phyloP scores from a whole-genome alignment of 2,797 vertebrate genomes.

The Melanotaenia pygmaea region DNA sequence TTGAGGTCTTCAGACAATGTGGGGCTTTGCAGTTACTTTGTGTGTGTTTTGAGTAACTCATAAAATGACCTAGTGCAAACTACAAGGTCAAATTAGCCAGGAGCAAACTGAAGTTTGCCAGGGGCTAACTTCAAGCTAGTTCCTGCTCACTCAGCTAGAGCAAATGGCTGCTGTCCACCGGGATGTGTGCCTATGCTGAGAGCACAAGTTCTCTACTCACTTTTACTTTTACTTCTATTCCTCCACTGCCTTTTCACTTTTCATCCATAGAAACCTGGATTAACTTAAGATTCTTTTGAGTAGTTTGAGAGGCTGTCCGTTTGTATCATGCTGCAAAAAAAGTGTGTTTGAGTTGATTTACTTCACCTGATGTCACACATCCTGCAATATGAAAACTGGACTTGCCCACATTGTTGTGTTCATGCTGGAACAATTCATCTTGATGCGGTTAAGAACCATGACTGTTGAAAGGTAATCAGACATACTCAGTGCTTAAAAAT shows the following conservation, averaged over 20 bases:
- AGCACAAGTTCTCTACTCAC: background rate
- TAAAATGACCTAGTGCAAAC: background rate
- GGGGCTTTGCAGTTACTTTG: background rate
- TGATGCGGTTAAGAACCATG: background rate
- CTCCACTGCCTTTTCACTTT: background rate
- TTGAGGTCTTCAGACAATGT: background rate
- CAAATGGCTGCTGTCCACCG: background rate
- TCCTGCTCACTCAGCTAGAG: background rate
- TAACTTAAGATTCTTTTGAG: background rate
- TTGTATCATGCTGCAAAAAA: no score
- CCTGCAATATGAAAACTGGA: background rate
- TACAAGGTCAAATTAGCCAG: background rate
- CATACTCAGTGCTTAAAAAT: constrained; percentile 3
- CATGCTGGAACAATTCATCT: background rate
- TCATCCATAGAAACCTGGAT: background rate
- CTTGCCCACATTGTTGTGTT: background rate
- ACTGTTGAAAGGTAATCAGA: background rate
- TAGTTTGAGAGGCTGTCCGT: background rate
- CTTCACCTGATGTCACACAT: background rate
- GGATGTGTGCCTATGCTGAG: background rate
- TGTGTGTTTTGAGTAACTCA: background rate
- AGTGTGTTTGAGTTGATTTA: background rate
- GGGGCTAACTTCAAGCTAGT: background rate
- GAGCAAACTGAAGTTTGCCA: background rate
- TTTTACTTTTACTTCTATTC: background rate